These are phyloP conservation scores for Anoura caudifer DNA, from an alignment of 2,113 vertebrate genomes.

Conservation along the genomic window DNA sequence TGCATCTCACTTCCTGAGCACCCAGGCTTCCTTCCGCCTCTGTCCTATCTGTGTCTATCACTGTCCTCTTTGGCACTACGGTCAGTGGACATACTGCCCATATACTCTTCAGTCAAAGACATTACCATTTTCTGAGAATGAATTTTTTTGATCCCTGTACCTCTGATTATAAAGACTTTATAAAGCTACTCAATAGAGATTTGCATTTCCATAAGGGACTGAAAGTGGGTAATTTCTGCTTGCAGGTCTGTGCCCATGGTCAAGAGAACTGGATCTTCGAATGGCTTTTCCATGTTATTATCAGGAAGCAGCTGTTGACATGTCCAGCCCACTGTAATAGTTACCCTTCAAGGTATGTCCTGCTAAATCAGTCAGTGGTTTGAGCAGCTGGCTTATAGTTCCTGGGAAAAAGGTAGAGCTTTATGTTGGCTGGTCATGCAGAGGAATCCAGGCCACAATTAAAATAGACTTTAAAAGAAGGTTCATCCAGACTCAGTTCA, in stretches of 20 bases:
- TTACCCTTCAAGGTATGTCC: neutral
- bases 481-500: neutral
- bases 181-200: neutral
- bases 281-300: neutral
- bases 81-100: neutral
- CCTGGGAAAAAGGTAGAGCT: neutral
- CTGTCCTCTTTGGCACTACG: neutral
- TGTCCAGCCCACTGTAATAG: neutral
- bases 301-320: neutral
- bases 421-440: neutral
- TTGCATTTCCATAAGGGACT: neutral
- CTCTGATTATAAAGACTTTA: neutral
- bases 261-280: neutral
- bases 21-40: slow-evolving; percentile 26
- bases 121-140: neutral
- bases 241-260: neutral
- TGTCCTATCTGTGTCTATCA: neutral
- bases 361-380: neutral
- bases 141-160: neutral
- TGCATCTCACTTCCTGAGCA: slow-evolving; percentile 32
- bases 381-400: neutral
- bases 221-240: neutral
- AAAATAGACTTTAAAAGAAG: neutral
- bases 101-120: neutral
- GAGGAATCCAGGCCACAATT: neutral